phyloP scores from a whole-genome alignment of 2,888 invertebrate genomes.

The Pachydiplax longipennis region DNA sequence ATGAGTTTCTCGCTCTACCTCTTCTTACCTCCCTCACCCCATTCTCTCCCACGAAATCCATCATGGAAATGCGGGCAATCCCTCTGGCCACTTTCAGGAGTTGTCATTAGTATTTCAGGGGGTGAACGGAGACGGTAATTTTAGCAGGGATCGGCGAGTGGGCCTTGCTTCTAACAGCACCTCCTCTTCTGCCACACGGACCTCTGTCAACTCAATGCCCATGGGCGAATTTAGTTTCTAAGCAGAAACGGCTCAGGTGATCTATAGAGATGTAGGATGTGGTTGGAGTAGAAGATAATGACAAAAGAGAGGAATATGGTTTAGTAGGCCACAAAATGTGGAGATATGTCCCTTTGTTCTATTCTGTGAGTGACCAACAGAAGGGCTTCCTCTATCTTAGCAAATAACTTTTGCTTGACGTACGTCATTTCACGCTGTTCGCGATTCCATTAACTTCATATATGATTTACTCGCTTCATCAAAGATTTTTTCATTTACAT shows the following conservation, averaged over 20 bases:
- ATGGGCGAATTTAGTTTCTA: not conserved
- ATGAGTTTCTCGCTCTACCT: not conserved
- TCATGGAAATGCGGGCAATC: not conserved
- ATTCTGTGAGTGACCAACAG: too few species aligned
- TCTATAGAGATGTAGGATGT: not conserved
- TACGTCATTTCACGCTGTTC: too few species aligned
- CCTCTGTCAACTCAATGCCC: not conserved
- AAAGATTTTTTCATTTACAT: too few species aligned
- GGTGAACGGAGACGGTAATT: not conserved
- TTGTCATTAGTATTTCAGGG: slow-evolving; percentile 38
- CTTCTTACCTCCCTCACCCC: not conserved
- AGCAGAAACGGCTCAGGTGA: too few species aligned
- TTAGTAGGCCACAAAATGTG: not conserved
- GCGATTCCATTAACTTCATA: too few species aligned
- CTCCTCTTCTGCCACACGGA: not conserved
- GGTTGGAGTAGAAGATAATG: not conserved
- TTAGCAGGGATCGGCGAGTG: slow-evolving; percentile 1
- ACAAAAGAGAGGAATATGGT: not conserved
- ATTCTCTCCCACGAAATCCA: not conserved
- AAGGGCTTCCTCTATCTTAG: too few species aligned
- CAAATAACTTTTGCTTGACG: too few species aligned
- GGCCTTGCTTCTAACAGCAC: not conserved
- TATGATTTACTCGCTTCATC: too few species aligned
- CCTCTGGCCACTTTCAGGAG: slow-evolving; percentile 15
- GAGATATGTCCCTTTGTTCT: too few species aligned